Conservation (phyloP, 2,797 vertebrate species). For the Astyanax mexicanus region DNA sequence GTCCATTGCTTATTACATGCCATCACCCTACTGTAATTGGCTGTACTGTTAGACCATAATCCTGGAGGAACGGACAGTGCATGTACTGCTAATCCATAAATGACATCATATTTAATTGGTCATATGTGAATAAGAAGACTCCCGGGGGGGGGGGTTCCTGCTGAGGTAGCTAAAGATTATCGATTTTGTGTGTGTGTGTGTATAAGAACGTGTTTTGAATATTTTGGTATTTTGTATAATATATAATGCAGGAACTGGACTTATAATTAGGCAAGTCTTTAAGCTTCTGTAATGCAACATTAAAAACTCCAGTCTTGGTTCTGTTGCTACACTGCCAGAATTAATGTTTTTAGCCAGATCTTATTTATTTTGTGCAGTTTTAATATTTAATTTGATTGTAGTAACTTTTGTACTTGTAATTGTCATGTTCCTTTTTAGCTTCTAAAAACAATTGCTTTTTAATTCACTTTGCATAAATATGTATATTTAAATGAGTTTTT, state of each 20-base stretch:
- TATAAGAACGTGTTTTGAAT: background rate
- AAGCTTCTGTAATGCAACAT: no score
- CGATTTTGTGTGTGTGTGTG: constrained; percentile 23
- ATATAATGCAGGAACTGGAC: background rate
- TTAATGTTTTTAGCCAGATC: no score
- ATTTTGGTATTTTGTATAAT: background rate
- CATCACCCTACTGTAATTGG: constrained; percentile 76
- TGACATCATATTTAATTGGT: constrained; percentile 83
- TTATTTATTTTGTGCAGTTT: no score
- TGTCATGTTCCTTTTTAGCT: no score
- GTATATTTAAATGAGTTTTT: no score
- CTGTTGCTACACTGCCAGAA: no score
- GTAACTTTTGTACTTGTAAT: no score
- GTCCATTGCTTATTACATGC: constrained; percentile 72
- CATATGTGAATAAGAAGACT: constrained; percentile 72
- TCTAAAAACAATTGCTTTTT: no score
- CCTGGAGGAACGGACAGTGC: constrained; percentile 26
- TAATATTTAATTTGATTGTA: no score
- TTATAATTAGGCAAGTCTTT: background rate
- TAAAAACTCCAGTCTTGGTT: no score
- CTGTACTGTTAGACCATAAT: constrained; percentile 60
- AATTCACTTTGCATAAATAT: no score
- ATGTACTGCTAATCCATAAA: constrained; percentile 68
- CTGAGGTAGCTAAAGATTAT: constrained; percentile 39
- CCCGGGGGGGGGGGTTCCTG: constrained; percentile 38